These are phyloP conservation scores for Lepidurus apus DNA, from an alignment of 1,140 invertebrate species.

Conservation along the genomic window DNA sequence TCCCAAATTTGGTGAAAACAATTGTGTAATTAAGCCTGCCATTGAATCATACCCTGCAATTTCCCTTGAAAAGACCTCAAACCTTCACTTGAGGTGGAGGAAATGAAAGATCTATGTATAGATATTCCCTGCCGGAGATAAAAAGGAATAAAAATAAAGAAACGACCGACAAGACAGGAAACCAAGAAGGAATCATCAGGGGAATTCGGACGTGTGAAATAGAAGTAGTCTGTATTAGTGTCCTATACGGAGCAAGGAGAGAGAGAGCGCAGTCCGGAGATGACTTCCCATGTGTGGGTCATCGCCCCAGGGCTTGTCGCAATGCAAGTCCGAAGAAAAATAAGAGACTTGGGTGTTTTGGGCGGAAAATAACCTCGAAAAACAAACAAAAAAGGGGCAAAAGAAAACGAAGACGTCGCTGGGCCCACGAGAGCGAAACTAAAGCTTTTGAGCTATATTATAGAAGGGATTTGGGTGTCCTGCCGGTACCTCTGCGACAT, in stretches of 20 bases:
- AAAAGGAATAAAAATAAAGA: background rate
- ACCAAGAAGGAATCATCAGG: background rate
- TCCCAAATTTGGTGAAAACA: too few species aligned
- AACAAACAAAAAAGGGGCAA: background rate
- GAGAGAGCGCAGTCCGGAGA: background rate
- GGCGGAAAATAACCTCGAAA: too few species aligned
- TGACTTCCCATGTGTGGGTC: background rate
- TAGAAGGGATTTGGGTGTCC: background rate
- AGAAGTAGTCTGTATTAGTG: background rate
- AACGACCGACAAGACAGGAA: background rate
- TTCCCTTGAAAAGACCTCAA: too few species aligned
- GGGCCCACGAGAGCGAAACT: background rate
- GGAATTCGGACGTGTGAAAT: constrained; percentile 11
- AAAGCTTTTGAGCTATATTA: background rate
- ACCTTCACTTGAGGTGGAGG: too few species aligned
- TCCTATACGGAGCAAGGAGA: too few species aligned
- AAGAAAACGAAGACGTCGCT: background rate
- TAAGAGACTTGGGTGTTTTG: too few species aligned
- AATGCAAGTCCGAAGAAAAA: background rate
- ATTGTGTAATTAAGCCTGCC: too few species aligned
- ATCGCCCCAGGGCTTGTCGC: background rate
- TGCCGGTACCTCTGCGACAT: background rate
- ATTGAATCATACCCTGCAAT: too few species aligned
- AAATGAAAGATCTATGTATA: too few species aligned
- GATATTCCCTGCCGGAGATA: too few species aligned